Conservation (phyloP, 2,888 invertebrate species). For the Anoplius nigerrimus region DNA sequence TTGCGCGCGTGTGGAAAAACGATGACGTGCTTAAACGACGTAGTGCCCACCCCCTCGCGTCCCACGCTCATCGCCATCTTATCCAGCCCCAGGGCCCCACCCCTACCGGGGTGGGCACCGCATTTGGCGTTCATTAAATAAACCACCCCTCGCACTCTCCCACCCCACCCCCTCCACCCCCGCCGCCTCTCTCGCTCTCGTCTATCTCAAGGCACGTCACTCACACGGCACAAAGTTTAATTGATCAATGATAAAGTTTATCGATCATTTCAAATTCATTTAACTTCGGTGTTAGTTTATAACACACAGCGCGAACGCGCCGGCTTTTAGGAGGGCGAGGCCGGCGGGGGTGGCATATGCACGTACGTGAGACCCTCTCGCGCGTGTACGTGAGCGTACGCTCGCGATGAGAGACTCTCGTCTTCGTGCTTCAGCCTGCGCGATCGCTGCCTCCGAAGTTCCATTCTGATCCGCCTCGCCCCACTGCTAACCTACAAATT, state of each 20-base stretch:
- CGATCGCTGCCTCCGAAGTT: too few species aligned
- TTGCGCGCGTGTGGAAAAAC: slow-evolving; percentile 26
- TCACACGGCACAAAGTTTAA: slow-evolving; percentile 75
- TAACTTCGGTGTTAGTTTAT: slow-evolving; percentile 73
- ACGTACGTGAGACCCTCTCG: slow-evolving; percentile 18
- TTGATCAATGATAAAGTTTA: slow-evolving; percentile 76
- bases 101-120: slow-evolving; percentile 61
- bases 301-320: slow-evolving; percentile 55
- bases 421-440: background rate
- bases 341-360: slow-evolving; percentile 34
- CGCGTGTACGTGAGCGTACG: slow-evolving; percentile 14
- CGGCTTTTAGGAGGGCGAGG: slow-evolving; percentile 11
- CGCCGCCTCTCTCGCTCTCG: slow-evolving; percentile 40
- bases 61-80: slow-evolving; percentile 44
- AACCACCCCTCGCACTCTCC: slow-evolving; percentile 59
- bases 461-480: too few species aligned
- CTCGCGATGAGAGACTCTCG: background rate
- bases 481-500: too few species aligned
- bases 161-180: slow-evolving; percentile 29
- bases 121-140: slow-evolving; percentile 74
- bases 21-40: slow-evolving; percentile 21
- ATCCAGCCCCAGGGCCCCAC: slow-evolving; percentile 29
- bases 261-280: slow-evolving; percentile 76
- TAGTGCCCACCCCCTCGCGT: slow-evolving; percentile 28
- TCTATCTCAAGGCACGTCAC: slow-evolving; percentile 65